Conservation (phyloP, 2,797 vertebrate genomes). For the Holocentrus rufus region DNA sequence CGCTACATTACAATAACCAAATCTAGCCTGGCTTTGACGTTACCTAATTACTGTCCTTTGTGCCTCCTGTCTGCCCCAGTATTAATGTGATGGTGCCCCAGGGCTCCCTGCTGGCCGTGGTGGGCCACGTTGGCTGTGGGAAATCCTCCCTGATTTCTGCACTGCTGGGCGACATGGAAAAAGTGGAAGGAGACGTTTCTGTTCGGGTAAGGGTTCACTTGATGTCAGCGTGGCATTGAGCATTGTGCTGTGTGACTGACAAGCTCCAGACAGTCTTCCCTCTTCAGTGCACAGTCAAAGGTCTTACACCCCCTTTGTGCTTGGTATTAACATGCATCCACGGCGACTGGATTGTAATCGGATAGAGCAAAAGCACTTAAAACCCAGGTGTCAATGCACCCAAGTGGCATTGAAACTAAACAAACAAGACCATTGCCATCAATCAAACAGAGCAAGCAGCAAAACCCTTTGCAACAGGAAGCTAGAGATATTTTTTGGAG, state of each 20-base stretch:
- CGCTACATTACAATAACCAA: no score
- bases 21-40: no score
- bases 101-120: constrained; percentile 92
- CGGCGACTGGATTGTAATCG: no score
- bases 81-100: constrained; percentile 89
- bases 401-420: no score
- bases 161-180: constrained; percentile 96
- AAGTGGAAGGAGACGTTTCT: constrained; percentile 89
- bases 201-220: constrained; percentile 83
- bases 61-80: constrained; percentile 73
- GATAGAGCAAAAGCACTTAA: no score
- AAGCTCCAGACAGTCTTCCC: not conserved
- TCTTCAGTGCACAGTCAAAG: not conserved
- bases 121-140: constrained; percentile 96
- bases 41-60: not conserved
- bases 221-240: not conserved
- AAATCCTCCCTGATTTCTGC: constrained; percentile 95
- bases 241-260: not conserved
- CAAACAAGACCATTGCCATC: no score
- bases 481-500: no score
- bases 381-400: no score
- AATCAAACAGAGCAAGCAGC: no score
- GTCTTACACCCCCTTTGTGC: no score
- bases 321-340: no score
- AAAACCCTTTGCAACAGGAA: no score